Conservation (phyloP, 2,113 vertebrate species). For the Gila orcuttii region DNA sequence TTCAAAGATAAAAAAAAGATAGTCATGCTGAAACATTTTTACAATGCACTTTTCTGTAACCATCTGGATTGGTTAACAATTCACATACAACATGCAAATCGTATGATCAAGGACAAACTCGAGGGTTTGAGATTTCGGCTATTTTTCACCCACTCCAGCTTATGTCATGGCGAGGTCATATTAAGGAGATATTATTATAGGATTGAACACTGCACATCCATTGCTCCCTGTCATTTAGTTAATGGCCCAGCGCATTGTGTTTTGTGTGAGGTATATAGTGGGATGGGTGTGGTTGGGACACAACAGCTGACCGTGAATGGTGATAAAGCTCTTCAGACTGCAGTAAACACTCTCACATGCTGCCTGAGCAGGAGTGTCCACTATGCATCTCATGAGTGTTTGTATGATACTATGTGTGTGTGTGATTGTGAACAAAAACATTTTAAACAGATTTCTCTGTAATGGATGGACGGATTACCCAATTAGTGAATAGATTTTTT, state of each 20-base stretch:
- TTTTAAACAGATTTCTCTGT: conserved; percentile 12
- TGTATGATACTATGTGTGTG: conserved; percentile 36
- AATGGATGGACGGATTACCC: neutral
- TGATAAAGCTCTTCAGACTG: conserved; percentile 56
- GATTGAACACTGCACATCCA: conserved; percentile 35
- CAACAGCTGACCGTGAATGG: conserved; percentile 49
- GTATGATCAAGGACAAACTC: conserved; percentile 43
- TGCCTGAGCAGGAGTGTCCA: conserved; percentile 57
- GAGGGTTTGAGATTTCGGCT: conserved; percentile 40
- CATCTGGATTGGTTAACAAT: neutral
- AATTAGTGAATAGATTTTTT: neutral
- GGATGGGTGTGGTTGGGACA: conserved; percentile 55
- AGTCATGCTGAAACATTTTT: neutral
- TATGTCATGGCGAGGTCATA: conserved; percentile 47
- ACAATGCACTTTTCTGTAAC: neutral
- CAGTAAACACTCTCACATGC: conserved; percentile 60
- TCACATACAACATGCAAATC: conserved; percentile 7
- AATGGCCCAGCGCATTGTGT: conserved; percentile 56
- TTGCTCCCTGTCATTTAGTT: conserved; percentile 53
- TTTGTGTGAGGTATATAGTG: conserved; percentile 42
- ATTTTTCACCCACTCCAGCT: conserved; percentile 51
- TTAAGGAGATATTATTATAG: conserved; percentile 51
- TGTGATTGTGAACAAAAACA: conserved; percentile 22
- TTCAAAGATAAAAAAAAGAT: neutral
- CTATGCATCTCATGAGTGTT: conserved; percentile 47